Base-by-base conservation (phyloP, 2,888 invertebrate genomes). In the Nematopogon swammerdamellus region DNA sequence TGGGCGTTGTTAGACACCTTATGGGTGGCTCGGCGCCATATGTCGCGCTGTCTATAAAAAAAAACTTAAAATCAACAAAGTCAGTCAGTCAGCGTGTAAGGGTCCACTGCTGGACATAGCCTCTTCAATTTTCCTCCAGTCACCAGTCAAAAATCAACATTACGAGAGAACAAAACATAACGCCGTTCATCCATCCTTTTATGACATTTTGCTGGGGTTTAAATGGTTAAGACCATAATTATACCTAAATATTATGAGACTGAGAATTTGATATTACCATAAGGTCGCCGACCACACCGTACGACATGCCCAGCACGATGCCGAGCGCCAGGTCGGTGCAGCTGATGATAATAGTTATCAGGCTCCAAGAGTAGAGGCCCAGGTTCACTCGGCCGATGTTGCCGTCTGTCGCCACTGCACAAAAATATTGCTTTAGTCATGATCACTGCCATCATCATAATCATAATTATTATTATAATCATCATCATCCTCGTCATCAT, bases 261-360 rank as follows among this genome's bases (percentile, higher is more conserved):
- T 14, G 30, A 14, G n/a, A n/a, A n/a, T n/a, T 25, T 25, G 25
- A 4, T 6, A 30, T 51, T 51, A 51, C 51, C 49, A 50, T 19
- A 14, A 17, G 19, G 3, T 18, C 3, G 25, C 45, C 47, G 8
- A 52, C 19, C 3, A 20, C 8, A 2, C 16, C 17, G 19, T 45
- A 50, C 30, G 43, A 19, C 3, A 50, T 11, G 5, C 46, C 52
- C 42, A 52, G 48, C 19, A 52, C 18, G 8, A 48, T 30, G 3
- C 48, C 50, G 11, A 50, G 20, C 19, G 52, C 20, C 1, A 50
- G 3, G 48, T 52, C 49, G n/a, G 49, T 30, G 14, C 45, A 44
- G 14, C 30, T 25, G 11, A 52, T 46, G 17, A 44, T 29, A 5
- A 20, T 3, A 14, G 50, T 48, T n/a, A 42, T 11, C 4, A 48